These are phyloP conservation scores for Crocidura indochinensis DNA, from an alignment of 2,797 vertebrate genomes.

Conservation along the genomic window DNA sequence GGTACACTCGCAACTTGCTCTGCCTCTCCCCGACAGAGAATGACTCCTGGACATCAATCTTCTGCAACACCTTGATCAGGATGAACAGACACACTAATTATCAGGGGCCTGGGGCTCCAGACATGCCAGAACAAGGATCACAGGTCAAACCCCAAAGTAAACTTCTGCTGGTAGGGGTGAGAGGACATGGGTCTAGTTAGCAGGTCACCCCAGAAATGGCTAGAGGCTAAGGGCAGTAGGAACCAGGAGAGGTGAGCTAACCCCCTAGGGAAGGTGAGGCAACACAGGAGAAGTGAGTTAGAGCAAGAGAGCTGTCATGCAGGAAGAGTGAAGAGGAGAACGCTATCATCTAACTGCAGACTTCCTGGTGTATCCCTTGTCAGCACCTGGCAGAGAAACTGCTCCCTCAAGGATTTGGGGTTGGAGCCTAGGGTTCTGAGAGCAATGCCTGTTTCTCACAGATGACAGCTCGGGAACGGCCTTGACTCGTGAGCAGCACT, in stretches of 20 bases:
- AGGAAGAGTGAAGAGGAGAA: no score
- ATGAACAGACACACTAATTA: background rate
- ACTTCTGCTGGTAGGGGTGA: background rate
- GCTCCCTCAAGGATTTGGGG: no score
- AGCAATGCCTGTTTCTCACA: background rate
- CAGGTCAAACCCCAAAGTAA: background rate
- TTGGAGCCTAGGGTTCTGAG: no score
- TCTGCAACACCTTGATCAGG: constrained; percentile 94
- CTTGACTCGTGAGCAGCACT: accelerated
- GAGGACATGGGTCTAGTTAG: no score
- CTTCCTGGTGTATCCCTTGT: background rate
- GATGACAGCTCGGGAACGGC: background rate
- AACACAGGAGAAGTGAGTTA: no score
- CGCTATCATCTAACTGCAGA: background rate
- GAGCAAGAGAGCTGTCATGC: no score
- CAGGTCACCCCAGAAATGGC: background rate
- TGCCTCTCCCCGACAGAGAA: constrained; percentile 88
- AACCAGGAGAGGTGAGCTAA: no score
- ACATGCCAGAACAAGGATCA: background rate
- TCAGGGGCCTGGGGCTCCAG: background rate
- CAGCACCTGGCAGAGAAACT: background rate
- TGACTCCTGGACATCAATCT: constrained; percentile 94
- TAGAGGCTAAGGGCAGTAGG: background rate
- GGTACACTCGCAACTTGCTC: constrained; percentile 91
- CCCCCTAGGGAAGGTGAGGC: no score